phyloP scores from a whole-genome alignment of 2,888 invertebrate genomes.

The Dexiosoma caninum region DNA sequence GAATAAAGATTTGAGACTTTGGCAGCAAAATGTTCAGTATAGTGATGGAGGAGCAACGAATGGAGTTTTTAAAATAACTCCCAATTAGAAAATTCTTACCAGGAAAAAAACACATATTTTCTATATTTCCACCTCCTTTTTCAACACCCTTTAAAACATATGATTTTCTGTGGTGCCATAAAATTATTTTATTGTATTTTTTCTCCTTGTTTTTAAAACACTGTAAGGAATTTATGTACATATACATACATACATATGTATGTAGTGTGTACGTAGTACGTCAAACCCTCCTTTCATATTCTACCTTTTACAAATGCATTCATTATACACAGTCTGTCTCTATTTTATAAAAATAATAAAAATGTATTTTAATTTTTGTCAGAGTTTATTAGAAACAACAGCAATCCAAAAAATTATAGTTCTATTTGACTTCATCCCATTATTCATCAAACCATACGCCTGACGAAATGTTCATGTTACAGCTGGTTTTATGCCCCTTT shows the following conservation, averaged over 20 bases:
- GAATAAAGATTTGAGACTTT: no score
- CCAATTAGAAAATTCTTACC: no score
- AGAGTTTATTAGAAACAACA: constrained; percentile 45
- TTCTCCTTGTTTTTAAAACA: background rate
- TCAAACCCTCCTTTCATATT: background rate
- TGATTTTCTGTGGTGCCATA: background rate
- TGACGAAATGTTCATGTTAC: constrained; percentile 43
- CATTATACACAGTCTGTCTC: background rate
- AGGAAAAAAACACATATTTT: no score
- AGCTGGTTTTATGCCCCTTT: constrained; percentile 44
- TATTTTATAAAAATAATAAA: background rate
- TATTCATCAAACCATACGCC: background rate
- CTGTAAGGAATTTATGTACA: background rate
- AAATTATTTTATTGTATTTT: background rate
- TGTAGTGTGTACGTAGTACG: no score
- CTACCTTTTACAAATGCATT: background rate
- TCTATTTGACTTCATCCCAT: background rate
- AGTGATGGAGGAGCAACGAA: no score
- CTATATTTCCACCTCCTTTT: background rate
- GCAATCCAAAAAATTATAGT: background rate
- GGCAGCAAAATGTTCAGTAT: no score
- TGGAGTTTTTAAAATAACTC: no score
- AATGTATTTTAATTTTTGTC: constrained; percentile 12
- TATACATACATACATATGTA: background rate
- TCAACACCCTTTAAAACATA: background rate